A percentile compares a stretch with the other conserved stretches of the same genome.
Evolutionary conservation across 2,113 vertebrate genomes (phyloP).

Genomic region (Prionailurus bengalensis): DNA sequence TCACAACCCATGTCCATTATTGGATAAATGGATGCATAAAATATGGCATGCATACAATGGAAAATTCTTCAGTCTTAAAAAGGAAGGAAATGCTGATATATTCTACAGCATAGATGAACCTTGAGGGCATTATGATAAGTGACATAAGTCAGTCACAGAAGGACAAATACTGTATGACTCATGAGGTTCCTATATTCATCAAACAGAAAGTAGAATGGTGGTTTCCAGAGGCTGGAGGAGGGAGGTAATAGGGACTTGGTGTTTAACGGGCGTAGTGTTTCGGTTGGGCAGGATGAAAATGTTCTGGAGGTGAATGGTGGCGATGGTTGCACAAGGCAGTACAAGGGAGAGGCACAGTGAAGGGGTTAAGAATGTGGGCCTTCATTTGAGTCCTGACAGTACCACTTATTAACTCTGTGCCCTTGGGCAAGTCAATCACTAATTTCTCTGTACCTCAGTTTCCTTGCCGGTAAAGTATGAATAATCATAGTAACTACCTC

Average conservation of each 20-base stretch:
- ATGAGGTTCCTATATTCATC: neutral
- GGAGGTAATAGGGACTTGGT: neutral
- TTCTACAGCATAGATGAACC: neutral
- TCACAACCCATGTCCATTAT: neutral
- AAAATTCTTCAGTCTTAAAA: neutral
- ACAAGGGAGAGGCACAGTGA: neutral
- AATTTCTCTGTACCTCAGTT: neutral
- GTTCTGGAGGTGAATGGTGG: neutral
- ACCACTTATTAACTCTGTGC: neutral
- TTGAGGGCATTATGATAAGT: neutral
- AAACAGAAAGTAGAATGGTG: neutral
- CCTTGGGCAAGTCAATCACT: neutral
- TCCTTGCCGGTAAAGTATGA: neutral
- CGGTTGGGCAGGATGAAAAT: neutral
- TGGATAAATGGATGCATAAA: neutral
- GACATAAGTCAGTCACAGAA: neutral
- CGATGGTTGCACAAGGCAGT: neutral
- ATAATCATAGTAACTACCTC: neutral
- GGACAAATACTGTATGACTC: neutral
- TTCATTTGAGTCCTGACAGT: neutral
- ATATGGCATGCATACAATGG: neutral
- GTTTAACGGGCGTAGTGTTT: neutral
- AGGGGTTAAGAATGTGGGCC: neutral
- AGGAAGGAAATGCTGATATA: neutral
- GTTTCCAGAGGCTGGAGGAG: neutral